Evolutionary conservation across 2,113 vertebrate species (phyloP).

Genomic region (Neogobius melanostomus): DNA sequence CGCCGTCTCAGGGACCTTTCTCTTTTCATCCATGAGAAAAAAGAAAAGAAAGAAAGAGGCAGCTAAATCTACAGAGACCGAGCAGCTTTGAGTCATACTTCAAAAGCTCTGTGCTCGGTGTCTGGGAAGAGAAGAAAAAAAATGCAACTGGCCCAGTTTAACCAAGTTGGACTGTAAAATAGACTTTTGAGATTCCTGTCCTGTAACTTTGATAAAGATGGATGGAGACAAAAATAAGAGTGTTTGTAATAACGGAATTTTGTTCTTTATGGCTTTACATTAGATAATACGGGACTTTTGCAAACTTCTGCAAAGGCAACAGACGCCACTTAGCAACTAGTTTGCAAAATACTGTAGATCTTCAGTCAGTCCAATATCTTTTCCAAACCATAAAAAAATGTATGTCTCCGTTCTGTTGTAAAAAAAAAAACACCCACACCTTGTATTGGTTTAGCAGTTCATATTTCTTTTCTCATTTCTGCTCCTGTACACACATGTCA

Average conservation of each 20-base stretch:
- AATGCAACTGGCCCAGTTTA: conserved; percentile 54
- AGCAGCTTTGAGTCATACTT: conserved; percentile 44
- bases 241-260: neutral
- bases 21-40: conserved; percentile 56
- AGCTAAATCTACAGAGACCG: conserved; percentile 48
- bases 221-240: neutral
- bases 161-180: conserved; percentile 19
- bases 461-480: no score
- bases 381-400: no score
- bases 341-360: neutral
- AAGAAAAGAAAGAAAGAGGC: conserved; percentile 39
- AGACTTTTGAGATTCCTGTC: neutral
- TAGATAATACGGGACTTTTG: no score
- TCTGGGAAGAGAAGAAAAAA: conserved; percentile 12
- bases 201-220: conserved; percentile 19
- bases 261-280: neutral
- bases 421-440: no score
- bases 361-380: no score
- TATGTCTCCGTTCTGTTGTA: no score
- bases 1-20: conserved; percentile 56
- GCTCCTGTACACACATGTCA: no score
- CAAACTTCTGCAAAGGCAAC: no score
- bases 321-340: neutral
- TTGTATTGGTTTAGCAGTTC: no score
- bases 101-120: conserved; percentile 47